A percentile compares a stretch with the other conserved stretches of the same genome.
Conservation (phyloP, 2,113 vertebrate species). For the Phyllostomus discolor region DNA sequence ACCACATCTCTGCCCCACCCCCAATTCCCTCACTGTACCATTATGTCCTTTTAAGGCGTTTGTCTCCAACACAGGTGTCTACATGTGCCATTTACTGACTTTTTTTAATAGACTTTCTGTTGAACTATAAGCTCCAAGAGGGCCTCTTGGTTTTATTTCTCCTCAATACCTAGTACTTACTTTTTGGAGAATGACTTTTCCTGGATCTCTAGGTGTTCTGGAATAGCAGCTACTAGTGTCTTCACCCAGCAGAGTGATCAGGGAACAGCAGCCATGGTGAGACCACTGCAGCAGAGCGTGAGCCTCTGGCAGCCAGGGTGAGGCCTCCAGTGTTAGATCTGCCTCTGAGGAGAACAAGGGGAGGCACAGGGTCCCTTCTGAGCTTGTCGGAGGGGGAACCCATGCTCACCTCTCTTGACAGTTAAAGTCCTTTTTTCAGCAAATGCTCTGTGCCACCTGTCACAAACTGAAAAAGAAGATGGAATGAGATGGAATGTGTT, state of each 20-base stretch:
- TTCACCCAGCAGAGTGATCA: neutral
- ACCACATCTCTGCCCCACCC: rapidly evolving
- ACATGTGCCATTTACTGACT: neutral
- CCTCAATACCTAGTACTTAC: neutral
- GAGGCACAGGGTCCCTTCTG: rapidly evolving
- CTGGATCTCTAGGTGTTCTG: neutral
- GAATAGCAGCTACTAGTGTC: neutral
- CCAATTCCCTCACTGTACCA: neutral
- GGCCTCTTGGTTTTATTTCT: neutral
- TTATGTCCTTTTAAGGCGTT: neutral
- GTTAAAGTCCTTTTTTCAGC: neutral
- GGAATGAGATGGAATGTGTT: neutral
- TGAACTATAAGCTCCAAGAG: neutral
- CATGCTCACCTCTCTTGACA: neutral
- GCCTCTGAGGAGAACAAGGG: neutral
- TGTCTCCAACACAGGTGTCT: neutral
- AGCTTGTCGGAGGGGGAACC: neutral
- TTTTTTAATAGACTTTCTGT: neutral
- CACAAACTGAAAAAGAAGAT: neutral
- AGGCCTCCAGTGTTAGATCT: neutral
- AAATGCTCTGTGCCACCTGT: neutral
- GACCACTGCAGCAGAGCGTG: rapidly evolving
- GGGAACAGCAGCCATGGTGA: neutral
- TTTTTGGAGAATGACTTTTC: no score
- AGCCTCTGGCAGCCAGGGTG: rapidly evolving